Evolutionary conservation across 1,140 invertebrate species (phyloP).

Genomic region (Muscidifurax raptorellus): DNA sequence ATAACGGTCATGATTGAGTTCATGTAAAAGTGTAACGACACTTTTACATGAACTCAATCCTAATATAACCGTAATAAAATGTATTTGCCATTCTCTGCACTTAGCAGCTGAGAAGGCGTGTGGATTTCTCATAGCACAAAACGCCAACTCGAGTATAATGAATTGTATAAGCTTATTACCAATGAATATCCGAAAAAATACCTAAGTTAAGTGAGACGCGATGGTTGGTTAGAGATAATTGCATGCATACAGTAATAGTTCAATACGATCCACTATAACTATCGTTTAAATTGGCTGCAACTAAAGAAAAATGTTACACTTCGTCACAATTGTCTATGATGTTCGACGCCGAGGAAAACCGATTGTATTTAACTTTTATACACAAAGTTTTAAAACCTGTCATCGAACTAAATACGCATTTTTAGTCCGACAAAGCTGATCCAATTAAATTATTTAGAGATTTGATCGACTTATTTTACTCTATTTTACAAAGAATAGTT

Average conservation of each 20-base stretch:
- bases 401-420: constrained; percentile 47
- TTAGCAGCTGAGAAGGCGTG: not conserved
- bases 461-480: constrained; percentile 38
- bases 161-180: not conserved
- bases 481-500: constrained; percentile 3
- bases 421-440: constrained; percentile 50
- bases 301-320: constrained; percentile 33
- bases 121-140: not conserved
- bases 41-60: not conserved
- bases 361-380: constrained; percentile 38
- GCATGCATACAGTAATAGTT: not conserved
- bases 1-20: too few species aligned
- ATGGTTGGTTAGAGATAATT: not conserved
- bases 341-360: not conserved
- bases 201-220: not conserved
- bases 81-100: constrained; percentile 12
- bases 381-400: constrained; percentile 38
- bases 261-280: not conserved
- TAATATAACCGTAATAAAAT: not conserved
- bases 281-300: constrained; percentile 37
- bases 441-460: constrained; percentile 50
- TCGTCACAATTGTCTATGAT: not conserved
- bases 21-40: too few species aligned
- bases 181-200: not conserved
- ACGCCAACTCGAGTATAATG: not conserved